These are phyloP conservation scores for Keiferia lycopersicella DNA, from an alignment of 2,888 invertebrate species.

Conservation along the genomic window DNA sequence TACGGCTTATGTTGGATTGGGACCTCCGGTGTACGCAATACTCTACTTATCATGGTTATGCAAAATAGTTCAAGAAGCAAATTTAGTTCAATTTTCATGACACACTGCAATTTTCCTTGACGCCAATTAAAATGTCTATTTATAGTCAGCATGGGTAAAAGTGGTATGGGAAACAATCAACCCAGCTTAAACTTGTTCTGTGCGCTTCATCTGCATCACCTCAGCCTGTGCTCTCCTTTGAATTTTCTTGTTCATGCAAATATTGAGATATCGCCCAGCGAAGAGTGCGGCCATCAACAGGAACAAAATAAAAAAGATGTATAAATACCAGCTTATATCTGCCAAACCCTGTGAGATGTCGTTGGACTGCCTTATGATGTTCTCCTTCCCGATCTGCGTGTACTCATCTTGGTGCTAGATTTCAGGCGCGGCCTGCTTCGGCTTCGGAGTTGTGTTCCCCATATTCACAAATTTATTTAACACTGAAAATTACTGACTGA, in stretches of 20 bases:
- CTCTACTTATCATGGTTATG: too few species aligned
- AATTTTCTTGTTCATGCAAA: not conserved
- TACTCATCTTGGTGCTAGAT: not conserved
- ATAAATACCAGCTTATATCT: not conserved
- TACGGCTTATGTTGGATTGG: too few species aligned
- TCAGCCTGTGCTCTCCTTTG: not conserved
- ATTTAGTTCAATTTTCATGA: too few species aligned
- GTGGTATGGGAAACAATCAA: not conserved
- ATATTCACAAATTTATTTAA: too few species aligned
- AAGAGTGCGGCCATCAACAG: not conserved
- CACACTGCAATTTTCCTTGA: too few species aligned
- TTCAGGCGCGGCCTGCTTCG: not conserved
- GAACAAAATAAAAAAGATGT: conserved; percentile 6
- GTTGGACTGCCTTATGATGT: not conserved
- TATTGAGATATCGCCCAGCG: not conserved
- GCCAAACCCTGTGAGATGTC: not conserved
- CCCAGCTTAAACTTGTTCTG: not conserved
- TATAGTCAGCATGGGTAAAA: not conserved
- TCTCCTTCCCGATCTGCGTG: not conserved
- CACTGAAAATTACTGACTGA: too few species aligned
- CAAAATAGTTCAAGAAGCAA: too few species aligned
- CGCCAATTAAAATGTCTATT: too few species aligned
- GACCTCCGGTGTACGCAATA: too few species aligned
- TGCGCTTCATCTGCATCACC: not conserved
- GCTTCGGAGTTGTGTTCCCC: not conserved